Evolutionary conservation across 92 coral and sea anemone species (phyloP).

Genomic region (Parazoanthus atlanticus): DNA sequence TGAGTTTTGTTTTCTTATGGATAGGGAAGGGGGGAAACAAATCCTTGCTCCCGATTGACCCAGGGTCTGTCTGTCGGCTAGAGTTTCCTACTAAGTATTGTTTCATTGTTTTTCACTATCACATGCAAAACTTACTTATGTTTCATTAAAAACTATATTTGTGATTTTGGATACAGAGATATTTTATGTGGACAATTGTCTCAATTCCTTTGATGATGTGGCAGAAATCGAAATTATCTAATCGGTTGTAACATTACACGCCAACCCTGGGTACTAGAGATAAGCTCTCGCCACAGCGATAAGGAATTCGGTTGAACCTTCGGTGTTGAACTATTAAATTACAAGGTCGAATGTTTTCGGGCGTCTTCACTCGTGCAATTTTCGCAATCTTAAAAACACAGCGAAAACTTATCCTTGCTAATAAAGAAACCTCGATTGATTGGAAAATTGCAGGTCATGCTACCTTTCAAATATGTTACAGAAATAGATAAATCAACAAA

Average conservation of each 20-base stretch:
- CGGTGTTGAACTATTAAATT: not conserved
- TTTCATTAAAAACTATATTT: not conserved
- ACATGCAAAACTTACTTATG: not conserved
- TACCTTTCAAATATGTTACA: too few relatives aligned
- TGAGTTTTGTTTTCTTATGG: not conserved
- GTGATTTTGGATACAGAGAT: not conserved
- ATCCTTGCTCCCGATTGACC: not conserved
- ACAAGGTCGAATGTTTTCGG: too few relatives aligned
- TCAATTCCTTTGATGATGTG: not conserved
- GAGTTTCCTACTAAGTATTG: not conserved
- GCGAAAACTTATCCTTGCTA: too few relatives aligned
- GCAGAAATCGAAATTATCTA: not conserved
- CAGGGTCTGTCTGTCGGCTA: not conserved
- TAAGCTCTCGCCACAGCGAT: not conserved
- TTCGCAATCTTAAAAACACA: too few relatives aligned
- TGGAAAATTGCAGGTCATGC: too few relatives aligned
- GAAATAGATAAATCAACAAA: too few relatives aligned
- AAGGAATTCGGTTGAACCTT: not conserved
- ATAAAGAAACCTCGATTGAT: too few relatives aligned
- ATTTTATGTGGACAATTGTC: not conserved
- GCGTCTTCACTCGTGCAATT: too few relatives aligned
- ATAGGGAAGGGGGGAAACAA: too few relatives aligned
- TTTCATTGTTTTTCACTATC: not conserved
- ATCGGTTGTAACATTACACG: not conserved
- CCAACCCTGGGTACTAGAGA: not conserved